Evolutionary conservation across 2,113 vertebrate genomes (phyloP), one percentile per base, ranked within the genome.

Genomic region (Nesogale talazaci): DNA sequence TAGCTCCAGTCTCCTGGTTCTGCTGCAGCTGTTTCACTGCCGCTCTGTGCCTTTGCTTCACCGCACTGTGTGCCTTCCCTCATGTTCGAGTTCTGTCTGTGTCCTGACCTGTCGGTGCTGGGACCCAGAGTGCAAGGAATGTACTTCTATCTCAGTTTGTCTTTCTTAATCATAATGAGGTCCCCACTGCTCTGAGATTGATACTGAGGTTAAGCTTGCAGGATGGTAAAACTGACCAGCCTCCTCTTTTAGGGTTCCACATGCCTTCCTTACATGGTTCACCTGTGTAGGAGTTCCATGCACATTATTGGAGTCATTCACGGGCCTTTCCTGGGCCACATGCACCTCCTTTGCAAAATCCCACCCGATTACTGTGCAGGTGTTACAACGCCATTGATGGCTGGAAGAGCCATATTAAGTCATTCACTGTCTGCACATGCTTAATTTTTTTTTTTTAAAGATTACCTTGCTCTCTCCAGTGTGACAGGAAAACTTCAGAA

Each of bases 401-500:
- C 46, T 52, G 46, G 46, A 52, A 9, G n/a, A 16, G 69, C 31
- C n/a, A 34, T 34, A 70, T 34, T n/a, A n/a, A 70, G 69, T 70
- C 20, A 70, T 70, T 70, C 11, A 34, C n/a, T 70, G 69, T 6
- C n/a, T 6, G 19, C n/a, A 34, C 17, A 34, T 34, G 69, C 3
- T 85, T 70, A 77, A 10, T 90, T 12, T 77, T 92, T 88, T 90
- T 12, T 77, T 92, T 88, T 38, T 74, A 29, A 75, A 69, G 38
- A 19, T 61, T 52, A 52, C 10, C 46, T 12, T 52, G 46, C 14
- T 52, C 23, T 15, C 29, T 95, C 25, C 40, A 17, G 16, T 84
- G 12, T 7, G 17, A 19, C 25, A 79, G 14, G 4, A 57, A 65
- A 63, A 36, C 52, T 34, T 83, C 12, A 61, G n/a, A 92, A 52